Evolutionary conservation across 2,797 vertebrate species (phyloP).

Genomic region (Brachymystax lenok): DNA sequence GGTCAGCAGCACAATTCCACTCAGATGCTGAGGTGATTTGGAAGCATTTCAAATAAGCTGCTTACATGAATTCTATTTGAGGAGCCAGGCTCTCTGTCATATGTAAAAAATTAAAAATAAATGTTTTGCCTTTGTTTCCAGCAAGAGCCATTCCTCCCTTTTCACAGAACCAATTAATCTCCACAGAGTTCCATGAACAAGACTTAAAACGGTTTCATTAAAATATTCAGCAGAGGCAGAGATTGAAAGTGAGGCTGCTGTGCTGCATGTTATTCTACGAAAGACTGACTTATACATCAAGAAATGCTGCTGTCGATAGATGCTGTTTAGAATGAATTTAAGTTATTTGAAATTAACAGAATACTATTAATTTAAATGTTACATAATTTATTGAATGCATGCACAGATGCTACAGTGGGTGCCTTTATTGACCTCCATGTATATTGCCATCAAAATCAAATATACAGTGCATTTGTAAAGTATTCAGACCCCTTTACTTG

Average conservation of each 20-base stretch:
- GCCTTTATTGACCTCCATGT: too few relatives aligned
- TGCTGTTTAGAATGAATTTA: background rate
- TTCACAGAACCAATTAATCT: conserved; percentile 15
- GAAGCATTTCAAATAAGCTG: conserved; percentile 13
- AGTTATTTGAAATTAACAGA: background rate
- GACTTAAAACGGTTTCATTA: conserved; percentile 16
- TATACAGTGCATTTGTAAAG: too few relatives aligned
- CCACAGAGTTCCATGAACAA: conserved; percentile 5
- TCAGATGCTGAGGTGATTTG: conserved; percentile 4
- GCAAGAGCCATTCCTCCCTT: conserved; percentile 4
- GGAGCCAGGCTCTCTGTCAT: background rate
- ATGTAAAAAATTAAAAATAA: background rate
- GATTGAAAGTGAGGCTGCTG: background rate
- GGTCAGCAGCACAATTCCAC: background rate
- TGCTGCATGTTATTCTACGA: background rate
- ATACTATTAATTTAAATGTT: background rate
- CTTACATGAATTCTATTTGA: conserved; percentile 13
- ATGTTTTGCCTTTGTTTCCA: conserved; percentile 1
- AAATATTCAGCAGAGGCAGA: conserved; percentile 5
- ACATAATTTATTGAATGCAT: too few relatives aligned
- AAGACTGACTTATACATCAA: background rate
- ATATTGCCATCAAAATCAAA: too few relatives aligned
- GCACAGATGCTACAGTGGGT: too few relatives aligned
- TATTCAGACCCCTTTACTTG: too few relatives aligned
- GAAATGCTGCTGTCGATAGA: background rate